These are phyloP conservation scores for Aphidius ervi DNA, from an alignment of 1,140 invertebrate genomes.

Conservation along the genomic window DNA sequence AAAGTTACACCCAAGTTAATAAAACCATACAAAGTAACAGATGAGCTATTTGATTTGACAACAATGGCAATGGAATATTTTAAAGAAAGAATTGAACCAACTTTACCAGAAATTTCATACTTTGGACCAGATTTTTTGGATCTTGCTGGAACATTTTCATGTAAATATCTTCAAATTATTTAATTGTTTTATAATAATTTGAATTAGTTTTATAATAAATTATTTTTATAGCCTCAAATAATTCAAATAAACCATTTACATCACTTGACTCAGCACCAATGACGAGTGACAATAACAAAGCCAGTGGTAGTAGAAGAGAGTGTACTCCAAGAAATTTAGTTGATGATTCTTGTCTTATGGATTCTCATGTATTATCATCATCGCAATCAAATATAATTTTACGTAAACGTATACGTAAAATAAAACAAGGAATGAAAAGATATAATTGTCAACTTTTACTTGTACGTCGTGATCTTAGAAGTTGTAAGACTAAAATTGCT, in stretches of 20 bases:
- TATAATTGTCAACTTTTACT: constrained; percentile 75
- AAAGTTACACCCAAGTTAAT: constrained; percentile 76
- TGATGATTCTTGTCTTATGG: constrained; percentile 55
- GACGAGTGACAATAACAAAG: constrained; percentile 45
- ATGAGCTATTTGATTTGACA: constrained; percentile 86
- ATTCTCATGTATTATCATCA: constrained; percentile 60
- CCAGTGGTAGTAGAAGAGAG: constrained; percentile 43
- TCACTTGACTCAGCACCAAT: constrained; percentile 61
- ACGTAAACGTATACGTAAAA: constrained; percentile 77
- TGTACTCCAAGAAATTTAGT: constrained; percentile 45
- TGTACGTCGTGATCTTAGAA: constrained; percentile 69
- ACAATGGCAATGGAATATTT: constrained; percentile 94
- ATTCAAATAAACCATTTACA: constrained; percentile 60
- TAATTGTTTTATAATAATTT: constrained; percentile 8
- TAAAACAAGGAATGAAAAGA: constrained; percentile 83
- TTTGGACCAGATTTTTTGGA: constrained; percentile 79
- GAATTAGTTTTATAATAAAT: constrained; percentile 9
- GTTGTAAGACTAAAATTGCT: constrained; percentile 72
- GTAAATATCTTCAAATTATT: constrained; percentile 49
- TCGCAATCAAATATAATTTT: constrained; percentile 76
- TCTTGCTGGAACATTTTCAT: constrained; percentile 64
- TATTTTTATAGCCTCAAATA: constrained; percentile 54
- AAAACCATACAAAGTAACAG: constrained; percentile 81
- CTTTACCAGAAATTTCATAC: constrained; percentile 80
- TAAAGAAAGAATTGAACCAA: constrained; percentile 83